Evolutionary conservation across 2,888 invertebrate species (phyloP), one percentile per base, ranked within the genome.

Genomic region (Lithophane socia): DNA sequence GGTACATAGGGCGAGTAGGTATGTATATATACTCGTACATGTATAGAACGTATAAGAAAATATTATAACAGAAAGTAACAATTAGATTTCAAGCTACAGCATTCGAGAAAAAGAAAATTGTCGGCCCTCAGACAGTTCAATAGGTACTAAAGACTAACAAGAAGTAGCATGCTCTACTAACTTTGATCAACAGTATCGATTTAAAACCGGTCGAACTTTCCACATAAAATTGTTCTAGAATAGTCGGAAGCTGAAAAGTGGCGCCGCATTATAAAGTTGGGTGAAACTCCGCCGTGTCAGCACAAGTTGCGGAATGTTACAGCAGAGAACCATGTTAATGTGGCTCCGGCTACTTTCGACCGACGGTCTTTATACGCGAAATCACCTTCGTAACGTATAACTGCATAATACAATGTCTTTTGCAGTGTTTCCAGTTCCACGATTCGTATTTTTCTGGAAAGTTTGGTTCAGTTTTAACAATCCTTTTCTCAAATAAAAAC

Each of bases 141-240:
- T 52, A 63, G 13, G 47, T 3, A 49, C 58, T 58, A 63, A 65
- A 54, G 42, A 37, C 60, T 71, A 85, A 69, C 67, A 71, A 76
- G 44, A 72, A 29, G 71, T 42, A 68, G 69, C 21, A 10, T 12
- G 61, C 69, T 73, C 12, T 42, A 37, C 29, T 42, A 79, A 74
- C 73, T 79, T 73, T 71, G n/a, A 77, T 73, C 64, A 80, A 80
- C 70, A 61, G 68, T 75, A 75, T 83, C 80, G 61, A 75, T 68
- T 71, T 83, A 47, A 75, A 73, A n/a, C 64, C 16, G 37, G 67
- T 73, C n/a, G 18, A n/a, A 66, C 49, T 75, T 64, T 52, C 37
- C 60, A 73, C 49, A 69, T 65, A 72, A 77, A 68, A 66, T 58
- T 54, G 21, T 73, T 47, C 49, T 47, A 29, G 29, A 83, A 63